phyloP scores from a whole-genome alignment of 1,140 invertebrate genomes.

The Olivierus martensii region DNA sequence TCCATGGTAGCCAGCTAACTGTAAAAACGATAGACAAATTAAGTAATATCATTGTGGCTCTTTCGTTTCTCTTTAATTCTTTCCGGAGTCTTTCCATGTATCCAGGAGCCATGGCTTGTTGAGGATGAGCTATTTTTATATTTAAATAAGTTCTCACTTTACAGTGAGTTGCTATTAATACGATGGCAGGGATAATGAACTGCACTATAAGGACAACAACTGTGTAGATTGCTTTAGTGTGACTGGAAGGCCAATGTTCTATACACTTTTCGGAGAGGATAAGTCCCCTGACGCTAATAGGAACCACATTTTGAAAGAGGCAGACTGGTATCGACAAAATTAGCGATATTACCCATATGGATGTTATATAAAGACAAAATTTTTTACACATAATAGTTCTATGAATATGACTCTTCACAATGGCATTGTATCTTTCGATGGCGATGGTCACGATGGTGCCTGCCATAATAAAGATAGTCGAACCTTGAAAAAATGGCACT shows the following conservation, averaged over 20 bases:
- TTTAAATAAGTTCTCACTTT: conserved; percentile 36
- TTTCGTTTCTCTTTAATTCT: conserved; percentile 36
- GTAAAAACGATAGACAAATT: conserved; percentile 28
- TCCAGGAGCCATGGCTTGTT: not conserved
- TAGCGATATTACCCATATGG: conserved; percentile 40
- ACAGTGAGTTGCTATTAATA: conserved; percentile 38
- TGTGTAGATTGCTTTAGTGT: conserved; percentile 35
- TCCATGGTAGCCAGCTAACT: conserved; percentile 37
- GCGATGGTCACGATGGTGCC: conserved; percentile 47
- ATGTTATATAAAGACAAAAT: conserved; percentile 27
- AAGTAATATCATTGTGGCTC: conserved; percentile 33
- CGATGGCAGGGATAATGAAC: conserved; percentile 40
- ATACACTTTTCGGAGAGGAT: conserved; percentile 32
- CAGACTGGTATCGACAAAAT: conserved; percentile 36
- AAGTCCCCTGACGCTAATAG: conserved; percentile 25
- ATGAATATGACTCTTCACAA: not conserved
- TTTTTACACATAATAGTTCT: not conserved
- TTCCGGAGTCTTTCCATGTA: conserved; percentile 12
- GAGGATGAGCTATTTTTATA: conserved; percentile 3
- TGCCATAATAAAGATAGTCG: conserved; percentile 44
- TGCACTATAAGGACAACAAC: conserved; percentile 38
- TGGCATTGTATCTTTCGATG: conserved; percentile 32
- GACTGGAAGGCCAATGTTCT: conserved; percentile 31
- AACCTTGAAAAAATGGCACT: conserved; percentile 40
- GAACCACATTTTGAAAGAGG: conserved; percentile 34